Conservation (phyloP, 2,797 vertebrate genomes). For the Ctenochaetus hawaiiensis region DNA sequence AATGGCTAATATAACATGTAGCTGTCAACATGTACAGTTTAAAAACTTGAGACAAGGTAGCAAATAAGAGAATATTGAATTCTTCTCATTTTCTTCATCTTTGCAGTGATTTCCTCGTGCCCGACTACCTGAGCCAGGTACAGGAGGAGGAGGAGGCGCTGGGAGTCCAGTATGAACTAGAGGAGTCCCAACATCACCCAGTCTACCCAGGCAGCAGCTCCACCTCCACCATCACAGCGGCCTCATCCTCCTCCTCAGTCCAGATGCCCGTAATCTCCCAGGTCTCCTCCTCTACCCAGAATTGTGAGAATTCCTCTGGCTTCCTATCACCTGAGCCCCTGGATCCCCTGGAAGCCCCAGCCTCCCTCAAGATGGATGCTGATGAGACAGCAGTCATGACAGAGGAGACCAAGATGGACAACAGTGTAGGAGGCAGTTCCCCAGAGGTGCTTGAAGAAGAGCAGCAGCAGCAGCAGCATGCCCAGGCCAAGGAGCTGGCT, state of each 20-base stretch:
- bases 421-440: slow-evolving; percentile 74
- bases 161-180: slow-evolving; percentile 93
- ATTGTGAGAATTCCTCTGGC: slow-evolving; percentile 91
- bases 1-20: neutral
- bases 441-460: slow-evolving; percentile 87
- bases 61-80: neutral
- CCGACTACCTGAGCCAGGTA: slow-evolving; percentile 98
- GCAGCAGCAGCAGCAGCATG: slow-evolving; percentile 62
- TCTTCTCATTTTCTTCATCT: slow-evolving; percentile 36
- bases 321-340: slow-evolving; percentile 86
- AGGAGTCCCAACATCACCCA: slow-evolving; percentile 82
- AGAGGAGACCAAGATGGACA: slow-evolving; percentile 80
- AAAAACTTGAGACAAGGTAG: neutral
- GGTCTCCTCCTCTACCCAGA: slow-evolving; percentile 98
- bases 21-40: neutral
- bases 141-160: slow-evolving; percentile 94
- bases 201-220: slow-evolving; percentile 72
- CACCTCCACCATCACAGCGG: slow-evolving; percentile 53
- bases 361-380: slow-evolving; percentile 70
- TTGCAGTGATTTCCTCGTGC: slow-evolving; percentile 97
- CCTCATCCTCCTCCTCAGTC: slow-evolving; percentile 91
- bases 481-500: slow-evolving; percentile 89
- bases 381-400: slow-evolving; percentile 69
- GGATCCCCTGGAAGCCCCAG: slow-evolving; percentile 89
- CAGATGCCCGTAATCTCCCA: slow-evolving; percentile 99